Conservation (phyloP, 2,113 vertebrate genomes). For the Saccopteryx leptura region DNA sequence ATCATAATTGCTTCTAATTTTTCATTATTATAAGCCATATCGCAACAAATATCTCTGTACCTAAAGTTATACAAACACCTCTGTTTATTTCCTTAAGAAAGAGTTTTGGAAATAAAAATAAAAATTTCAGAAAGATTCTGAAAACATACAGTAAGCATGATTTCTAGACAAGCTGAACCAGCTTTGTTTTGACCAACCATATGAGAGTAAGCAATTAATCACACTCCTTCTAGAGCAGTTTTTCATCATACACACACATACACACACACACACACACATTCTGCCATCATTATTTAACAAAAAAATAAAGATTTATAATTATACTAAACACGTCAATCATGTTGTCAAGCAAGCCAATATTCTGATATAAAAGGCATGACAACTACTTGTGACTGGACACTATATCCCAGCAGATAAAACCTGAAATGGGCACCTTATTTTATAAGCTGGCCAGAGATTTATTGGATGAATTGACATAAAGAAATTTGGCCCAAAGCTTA, state of each 20-base stretch:
- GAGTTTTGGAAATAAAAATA: neutral
- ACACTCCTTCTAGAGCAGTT: neutral
- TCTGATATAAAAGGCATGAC: neutral
- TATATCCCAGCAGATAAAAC: neutral
- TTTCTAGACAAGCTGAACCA: neutral
- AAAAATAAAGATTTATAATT: slow-evolving; percentile 1
- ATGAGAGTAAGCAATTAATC: neutral
- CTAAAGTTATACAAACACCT: slow-evolving; percentile 22
- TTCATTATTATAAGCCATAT: neutral
- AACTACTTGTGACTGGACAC: neutral
- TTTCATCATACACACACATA: neutral
- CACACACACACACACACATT: neutral
- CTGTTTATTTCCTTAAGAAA: slow-evolving; percentile 44
- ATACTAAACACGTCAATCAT: neutral
- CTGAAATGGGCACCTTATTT: neutral
- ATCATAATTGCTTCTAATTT: neutral
- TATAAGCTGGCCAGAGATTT: neutral
- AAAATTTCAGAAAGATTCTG: neutral
- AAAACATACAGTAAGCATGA: neutral
- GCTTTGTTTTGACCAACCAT: neutral
- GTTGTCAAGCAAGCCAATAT: neutral
- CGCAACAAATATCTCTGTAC: neutral
- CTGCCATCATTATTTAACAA: neutral
- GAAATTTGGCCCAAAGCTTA: neutral
- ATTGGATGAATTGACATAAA: neutral